These are phyloP conservation scores for Megalops atlanticus DNA, from an alignment of 2,113 vertebrate genomes.

Conservation along the genomic window DNA sequence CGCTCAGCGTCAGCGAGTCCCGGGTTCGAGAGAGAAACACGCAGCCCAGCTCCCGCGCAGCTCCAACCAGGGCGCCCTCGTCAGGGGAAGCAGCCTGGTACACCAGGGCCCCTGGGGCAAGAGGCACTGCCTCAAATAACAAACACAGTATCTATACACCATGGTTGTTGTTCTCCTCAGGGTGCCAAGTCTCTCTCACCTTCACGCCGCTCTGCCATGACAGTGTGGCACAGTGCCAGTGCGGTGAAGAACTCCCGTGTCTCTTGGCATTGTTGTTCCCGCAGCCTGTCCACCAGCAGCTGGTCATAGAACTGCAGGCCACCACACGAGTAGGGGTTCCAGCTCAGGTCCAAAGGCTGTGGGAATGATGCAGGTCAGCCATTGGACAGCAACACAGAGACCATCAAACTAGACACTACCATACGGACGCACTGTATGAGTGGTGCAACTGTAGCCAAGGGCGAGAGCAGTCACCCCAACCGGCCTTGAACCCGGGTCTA, in stretches of 20 bases:
- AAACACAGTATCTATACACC: not conserved
- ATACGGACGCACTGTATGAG: too few relatives aligned
- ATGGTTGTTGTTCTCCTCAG: too few relatives aligned
- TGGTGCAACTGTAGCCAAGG: too few relatives aligned
- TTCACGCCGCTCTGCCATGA: slow-evolving; percentile 81
- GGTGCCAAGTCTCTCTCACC: slow-evolving; percentile 60
- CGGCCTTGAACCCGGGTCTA: too few relatives aligned
- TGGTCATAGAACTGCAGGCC: slow-evolving; percentile 60
- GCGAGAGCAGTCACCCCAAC: too few relatives aligned
- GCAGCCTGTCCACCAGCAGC: slow-evolving; percentile 62
- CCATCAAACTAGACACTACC: too few relatives aligned
- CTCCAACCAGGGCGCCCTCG: slow-evolving; percentile 84
- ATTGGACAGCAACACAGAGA: not conserved
- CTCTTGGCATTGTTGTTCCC: slow-evolving; percentile 35
- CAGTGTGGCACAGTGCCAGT: slow-evolving; percentile 88
- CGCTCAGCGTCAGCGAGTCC: slow-evolving; percentile 78
- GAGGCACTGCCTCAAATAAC: not conserved
- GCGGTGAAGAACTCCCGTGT: slow-evolving; percentile 81
- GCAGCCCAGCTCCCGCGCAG: slow-evolving; percentile 84
- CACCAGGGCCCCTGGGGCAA: slow-evolving; percentile 69
- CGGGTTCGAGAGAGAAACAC: slow-evolving; percentile 83
- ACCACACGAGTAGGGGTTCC: slow-evolving; percentile 67
- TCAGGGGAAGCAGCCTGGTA: slow-evolving; percentile 93
- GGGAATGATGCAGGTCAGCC: not conserved
- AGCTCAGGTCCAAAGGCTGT: slow-evolving; percentile 67